Base-by-base conservation (phyloP, 2,797 vertebrate genomes). In the Nyctibius grandis region DNA sequence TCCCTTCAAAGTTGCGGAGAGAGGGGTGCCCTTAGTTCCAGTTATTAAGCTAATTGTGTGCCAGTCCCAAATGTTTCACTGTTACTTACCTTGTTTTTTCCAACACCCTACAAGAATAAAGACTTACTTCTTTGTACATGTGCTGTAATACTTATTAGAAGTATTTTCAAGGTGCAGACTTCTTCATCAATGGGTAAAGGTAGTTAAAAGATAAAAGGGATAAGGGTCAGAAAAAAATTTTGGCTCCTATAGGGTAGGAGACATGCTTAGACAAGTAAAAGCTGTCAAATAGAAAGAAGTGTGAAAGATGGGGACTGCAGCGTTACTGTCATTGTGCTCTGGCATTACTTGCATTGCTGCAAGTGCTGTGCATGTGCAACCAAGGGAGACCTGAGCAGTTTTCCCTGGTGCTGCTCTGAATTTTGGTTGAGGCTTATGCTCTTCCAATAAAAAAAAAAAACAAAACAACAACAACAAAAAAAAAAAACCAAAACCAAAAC, bases 341-440 rank as follows among this genome's bases (percentile, higher is more conserved):
- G 68, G 82, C 21, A 5, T 40, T 57, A 10, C 53, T 64, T 81
- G 38, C 10, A 4, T 50, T 91, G 26, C 73, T 92, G 53, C 6
- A 22, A 9, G 40, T 45, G 69, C 40, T 69, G 12, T 40, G 12
- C 31, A 9, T 0, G 0, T 45, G 16, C 14, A 63, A 3, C 59
- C 4, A 2, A 44, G 44, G 45, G 11, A 47, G 20, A 75, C 23
- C 18, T 40, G 60, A 73, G 10, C 59, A 42, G 13, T 85, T 83
- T 87, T 88, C 18, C 16, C 9, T 42, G 36, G 15, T n/a, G 25
- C 33, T 60, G 31, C 38, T 93, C 33, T 57, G 45, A 61, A 50
- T 81, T 93, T 89, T 78, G 21, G 9, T 59, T 50, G 45, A 85
- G 33, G 18, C 11, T 78, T 53, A 61, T 38, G 4, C 15, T 91